Percentiles rank a stretch among this genome's conserved stretches.
Evolutionary conservation across 1,140 invertebrate genomes (phyloP).

Genomic region (Anastrepha ludens): DNA sequence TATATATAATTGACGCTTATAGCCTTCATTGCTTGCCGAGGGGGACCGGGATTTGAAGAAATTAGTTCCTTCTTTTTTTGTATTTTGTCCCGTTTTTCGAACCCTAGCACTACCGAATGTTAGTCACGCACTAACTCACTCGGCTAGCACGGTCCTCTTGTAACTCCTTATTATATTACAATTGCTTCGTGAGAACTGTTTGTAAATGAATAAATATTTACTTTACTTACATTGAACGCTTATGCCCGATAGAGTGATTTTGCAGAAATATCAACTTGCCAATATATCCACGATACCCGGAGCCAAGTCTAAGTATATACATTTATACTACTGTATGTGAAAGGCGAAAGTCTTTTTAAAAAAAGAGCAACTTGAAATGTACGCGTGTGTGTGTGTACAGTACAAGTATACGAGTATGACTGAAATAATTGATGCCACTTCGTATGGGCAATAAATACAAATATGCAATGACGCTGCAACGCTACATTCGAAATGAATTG

Average conservation of each 20-base stretch:
- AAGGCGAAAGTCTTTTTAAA: conserved; percentile 21
- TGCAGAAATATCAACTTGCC: background rate
- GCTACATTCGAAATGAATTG: conserved; percentile 29
- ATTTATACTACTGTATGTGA: background rate
- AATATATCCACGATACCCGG: too few relatives aligned
- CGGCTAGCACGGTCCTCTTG: too few relatives aligned
- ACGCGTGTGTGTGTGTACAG: background rate
- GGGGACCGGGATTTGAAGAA: too few relatives aligned
- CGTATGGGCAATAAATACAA: conserved; percentile 17
- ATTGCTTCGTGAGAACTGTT: background rate
- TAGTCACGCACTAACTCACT: too few relatives aligned
- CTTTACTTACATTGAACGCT: background rate
- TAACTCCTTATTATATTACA: too few relatives aligned
- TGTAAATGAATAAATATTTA: background rate
- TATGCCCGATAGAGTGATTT: background rate
- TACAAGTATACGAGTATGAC: background rate
- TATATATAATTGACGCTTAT: too few relatives aligned
- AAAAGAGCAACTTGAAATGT: background rate
- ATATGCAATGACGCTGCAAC: conserved; percentile 17
- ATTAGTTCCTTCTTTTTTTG: too few relatives aligned
- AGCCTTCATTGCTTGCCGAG: too few relatives aligned
- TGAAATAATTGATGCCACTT: background rate
- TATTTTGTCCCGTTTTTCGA: too few relatives aligned
- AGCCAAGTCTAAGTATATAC: too few relatives aligned
- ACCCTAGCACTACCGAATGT: too few relatives aligned